Evolutionary conservation across 2,113 vertebrate genomes (phyloP), one percentile per base, ranked within the genome.

Genomic region (Oryzias curvinotus): DNA sequence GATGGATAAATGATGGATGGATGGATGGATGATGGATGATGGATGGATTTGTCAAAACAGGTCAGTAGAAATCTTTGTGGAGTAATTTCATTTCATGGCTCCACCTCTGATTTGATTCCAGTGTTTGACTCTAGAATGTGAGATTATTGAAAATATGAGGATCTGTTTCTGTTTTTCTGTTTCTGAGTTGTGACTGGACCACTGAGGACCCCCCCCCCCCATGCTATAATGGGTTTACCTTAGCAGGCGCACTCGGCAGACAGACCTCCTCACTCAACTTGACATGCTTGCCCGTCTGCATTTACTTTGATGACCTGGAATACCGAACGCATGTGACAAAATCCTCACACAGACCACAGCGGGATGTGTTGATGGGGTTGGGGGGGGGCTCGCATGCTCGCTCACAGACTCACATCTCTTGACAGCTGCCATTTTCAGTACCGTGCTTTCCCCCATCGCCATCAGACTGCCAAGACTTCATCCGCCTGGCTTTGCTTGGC

Each of bases 361-460:
- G 52, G 70, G 0, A 28, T 14, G 44, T 54, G 61, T 28, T 64
- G 48, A 49, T 23, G 30, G n/a, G 23, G 41, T n/a, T 18, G 44
- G 68, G 57, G 41, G 7, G 47, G 62, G 23, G 47, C 68, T 67
- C 54, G 61, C 46, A 68, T 53, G 65, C 72, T 75, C 60, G 57
- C 50, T 68, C 74, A 83, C 62, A 57, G 52, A 65, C 1, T 87
- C 90, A 89, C 83, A 78, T 79, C 75, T 75, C 79, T 76, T 91
- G 91, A 91, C 91, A 92, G 89, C 87, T 92, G 88, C 86, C 90
- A 89, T 89, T 91, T 91, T 90, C 81, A 72, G 75, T 78, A 56
- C 71, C 1, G 49, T 42, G 76, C 57, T 62, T 57, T 10, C 52
- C 62, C 58, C 61, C 52, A 18, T 80, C 50, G 26, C 76, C 75